These are phyloP conservation scores for Drosophila robusta DNA, from an alignment of 2,888 invertebrate genomes.

Conservation along the genomic window DNA sequence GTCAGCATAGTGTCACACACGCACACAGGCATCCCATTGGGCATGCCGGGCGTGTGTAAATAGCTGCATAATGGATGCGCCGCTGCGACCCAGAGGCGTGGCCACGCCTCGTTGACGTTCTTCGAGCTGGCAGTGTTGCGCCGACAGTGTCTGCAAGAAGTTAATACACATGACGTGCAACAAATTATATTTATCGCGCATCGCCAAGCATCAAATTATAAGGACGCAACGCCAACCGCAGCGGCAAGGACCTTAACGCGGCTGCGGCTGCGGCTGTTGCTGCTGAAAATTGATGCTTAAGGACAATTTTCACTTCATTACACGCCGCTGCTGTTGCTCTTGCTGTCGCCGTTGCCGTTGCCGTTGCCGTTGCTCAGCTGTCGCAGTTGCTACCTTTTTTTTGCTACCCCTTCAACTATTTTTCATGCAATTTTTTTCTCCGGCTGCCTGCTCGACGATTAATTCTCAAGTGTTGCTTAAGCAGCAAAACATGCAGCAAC, in stretches of 20 bases:
- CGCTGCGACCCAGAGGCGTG: conserved; percentile 36
- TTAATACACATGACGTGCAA: conserved; percentile 81
- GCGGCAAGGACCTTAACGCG: conserved; percentile 11
- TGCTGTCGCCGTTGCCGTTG: conserved; percentile 32
- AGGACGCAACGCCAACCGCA: conserved; percentile 53
- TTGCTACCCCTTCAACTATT: conserved; percentile 33
- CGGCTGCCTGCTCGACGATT: conserved; percentile 46
- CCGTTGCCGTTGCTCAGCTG: conserved; percentile 14
- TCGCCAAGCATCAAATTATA: conserved; percentile 81
- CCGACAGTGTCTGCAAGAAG: conserved; percentile 68
- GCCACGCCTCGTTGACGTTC: conserved; percentile 31
- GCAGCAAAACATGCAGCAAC: conserved; percentile 50
- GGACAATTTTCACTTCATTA: conserved; percentile 84
- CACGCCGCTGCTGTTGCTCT: conserved; percentile 43
- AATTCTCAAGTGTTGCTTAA: conserved; percentile 62
- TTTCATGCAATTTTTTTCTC: conserved; percentile 50
- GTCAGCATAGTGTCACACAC: conserved; percentile 47
- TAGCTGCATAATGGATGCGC: conserved; percentile 68
- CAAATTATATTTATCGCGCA: conserved; percentile 83
- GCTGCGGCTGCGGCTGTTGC: conserved; percentile 29
- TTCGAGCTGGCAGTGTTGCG: conserved; percentile 21
- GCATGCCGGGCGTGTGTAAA: conserved; percentile 50
- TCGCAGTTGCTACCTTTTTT: conserved; percentile 14
- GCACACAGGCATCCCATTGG: conserved; percentile 27
- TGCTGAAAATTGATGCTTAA: conserved; percentile 82